Base-by-base conservation (phyloP, 2,888 invertebrate species). In the Pyrrhosoma nymphula region DNA sequence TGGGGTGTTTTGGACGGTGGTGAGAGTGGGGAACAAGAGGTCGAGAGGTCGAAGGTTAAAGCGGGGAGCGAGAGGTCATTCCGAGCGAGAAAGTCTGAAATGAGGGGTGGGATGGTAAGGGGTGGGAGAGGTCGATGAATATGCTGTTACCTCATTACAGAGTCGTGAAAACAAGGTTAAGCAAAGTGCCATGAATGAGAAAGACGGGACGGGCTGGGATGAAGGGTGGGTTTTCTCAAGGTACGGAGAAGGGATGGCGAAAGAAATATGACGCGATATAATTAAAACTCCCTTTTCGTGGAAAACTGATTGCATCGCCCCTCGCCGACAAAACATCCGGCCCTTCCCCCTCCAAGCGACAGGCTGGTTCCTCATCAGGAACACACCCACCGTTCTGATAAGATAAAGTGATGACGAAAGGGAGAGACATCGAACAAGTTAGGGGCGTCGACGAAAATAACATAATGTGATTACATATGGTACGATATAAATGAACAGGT, bases 101-200 rank as follows among this genome's bases (percentile, higher is more conserved):
- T 55, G 10, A 8, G 16, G 89, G 23, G n/a, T 26, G 69, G 26
- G 47, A 39, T 47, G 2, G 63, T 63, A 23, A n/a, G 91, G 10
- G 26, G 35, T 16, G 63, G 39, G 63, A 16, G 26, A 60, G 39
- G 39, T 91, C 30, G 39, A 90, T 60, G 63, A 20, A 35, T 63
- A 63, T 39, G 91, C 63, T 91, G 91, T 91, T 91, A 91, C 91
- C 26, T 91, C 63, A 91, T 91, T 39, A 63, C 39, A 39, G 39
- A 30, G 56, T 35, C 91, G 91, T 26, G 39, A 35, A 47, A 88
- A 47, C 23, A 35, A 88, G 88, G 39, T 47, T 88, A 88, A 88
- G 88, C 39, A 88, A 88, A 88, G 39, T 88, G 88, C 39, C 23
- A 0, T 39, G 23, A 47, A 88, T 39, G 88, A 2, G 39, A 0